These are phyloP conservation scores for Aleiodes leptofemur DNA, from an alignment of 2,888 invertebrate genomes.

Conservation along the genomic window DNA sequence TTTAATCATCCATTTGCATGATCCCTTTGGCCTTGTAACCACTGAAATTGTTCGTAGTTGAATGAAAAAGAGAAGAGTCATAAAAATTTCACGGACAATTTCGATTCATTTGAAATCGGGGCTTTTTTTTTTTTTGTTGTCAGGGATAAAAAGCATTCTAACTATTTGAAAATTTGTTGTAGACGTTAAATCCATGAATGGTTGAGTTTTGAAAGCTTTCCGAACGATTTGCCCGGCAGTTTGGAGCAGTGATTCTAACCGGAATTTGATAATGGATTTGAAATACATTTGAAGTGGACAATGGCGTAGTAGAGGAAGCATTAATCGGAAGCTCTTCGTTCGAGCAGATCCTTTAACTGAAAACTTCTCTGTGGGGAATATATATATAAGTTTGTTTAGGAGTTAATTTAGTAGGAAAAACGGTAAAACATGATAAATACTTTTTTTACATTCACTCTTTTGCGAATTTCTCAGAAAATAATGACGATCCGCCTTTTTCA, in stretches of 20 bases:
- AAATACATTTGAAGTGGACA: conserved; percentile 52
- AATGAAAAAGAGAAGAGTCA: too few relatives aligned
- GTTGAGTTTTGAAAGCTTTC: conserved; percentile 57
- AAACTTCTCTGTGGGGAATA: neutral
- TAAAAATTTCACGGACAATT: conserved; percentile 24
- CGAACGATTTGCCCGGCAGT: conserved; percentile 42
- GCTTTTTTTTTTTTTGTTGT: neutral
- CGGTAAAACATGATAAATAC: too few relatives aligned
- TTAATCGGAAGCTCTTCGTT: conserved; percentile 33
- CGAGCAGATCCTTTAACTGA: conserved; percentile 8
- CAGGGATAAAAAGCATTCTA: neutral
- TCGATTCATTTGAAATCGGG: conserved; percentile 21
- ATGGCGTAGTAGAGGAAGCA: conserved; percentile 45
- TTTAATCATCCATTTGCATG: too few relatives aligned
- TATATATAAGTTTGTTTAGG: neutral
- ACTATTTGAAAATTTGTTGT: conserved; percentile 25
- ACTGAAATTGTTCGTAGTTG: too few relatives aligned
- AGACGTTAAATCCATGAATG: conserved; percentile 40
- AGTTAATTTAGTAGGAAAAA: neutral
- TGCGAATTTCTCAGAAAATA: too few relatives aligned
- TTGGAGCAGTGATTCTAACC: conserved; percentile 42
- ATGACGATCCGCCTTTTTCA: too few relatives aligned
- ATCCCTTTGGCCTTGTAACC: too few relatives aligned
- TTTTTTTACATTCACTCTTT: too few relatives aligned
- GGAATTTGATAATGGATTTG: conserved; percentile 59